Conservation (phyloP, 2,113 vertebrate genomes). For the Columba janthina region DNA sequence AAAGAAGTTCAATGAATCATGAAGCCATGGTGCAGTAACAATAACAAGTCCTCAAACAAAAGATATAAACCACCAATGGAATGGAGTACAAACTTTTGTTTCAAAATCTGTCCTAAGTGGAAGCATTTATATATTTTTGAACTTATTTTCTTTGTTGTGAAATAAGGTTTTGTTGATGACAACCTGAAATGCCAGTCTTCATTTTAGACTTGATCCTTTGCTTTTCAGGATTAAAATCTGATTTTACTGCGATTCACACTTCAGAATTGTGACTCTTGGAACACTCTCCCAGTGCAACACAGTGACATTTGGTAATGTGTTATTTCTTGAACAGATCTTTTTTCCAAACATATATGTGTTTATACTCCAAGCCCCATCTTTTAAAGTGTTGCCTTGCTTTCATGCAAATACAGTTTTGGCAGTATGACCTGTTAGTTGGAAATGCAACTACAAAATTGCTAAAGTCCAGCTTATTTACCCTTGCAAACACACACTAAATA, state of each 20-base stretch:
- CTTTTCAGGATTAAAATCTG: not conserved
- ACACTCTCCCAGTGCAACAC: not conserved
- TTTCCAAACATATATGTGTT: not conserved
- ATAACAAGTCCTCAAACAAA: not conserved
- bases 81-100: not conserved
- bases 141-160: not conserved
- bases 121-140: not conserved
- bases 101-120: not conserved
- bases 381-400: not conserved
- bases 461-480: not conserved
- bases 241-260: not conserved
- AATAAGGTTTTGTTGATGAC: not conserved
- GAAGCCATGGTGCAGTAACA: not conserved
- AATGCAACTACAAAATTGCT: not conserved
- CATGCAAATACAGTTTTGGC: not conserved
- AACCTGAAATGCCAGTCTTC: not conserved
- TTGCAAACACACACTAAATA: not conserved
- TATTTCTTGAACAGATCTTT: not conserved
- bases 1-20: conserved; percentile 2
- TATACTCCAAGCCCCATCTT: not conserved
- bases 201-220: not conserved
- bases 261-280: not conserved
- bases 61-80: not conserved
- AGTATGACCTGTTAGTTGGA: not conserved
- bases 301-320: not conserved